phyloP scores from a whole-genome alignment of 2,888 invertebrate species.

The Cantharis flavilabris region DNA sequence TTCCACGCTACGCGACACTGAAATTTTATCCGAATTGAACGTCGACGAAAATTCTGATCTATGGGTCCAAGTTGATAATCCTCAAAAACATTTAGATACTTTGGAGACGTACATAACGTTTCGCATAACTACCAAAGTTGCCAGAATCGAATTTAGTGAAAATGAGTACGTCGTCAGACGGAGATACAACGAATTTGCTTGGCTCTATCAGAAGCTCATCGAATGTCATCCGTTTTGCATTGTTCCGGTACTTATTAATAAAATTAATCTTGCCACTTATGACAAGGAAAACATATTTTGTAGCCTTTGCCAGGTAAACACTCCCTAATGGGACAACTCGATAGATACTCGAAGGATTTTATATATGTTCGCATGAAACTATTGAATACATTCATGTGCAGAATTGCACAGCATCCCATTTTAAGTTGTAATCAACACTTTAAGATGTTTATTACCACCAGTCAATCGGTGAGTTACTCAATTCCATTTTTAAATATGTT shows the following conservation, averaged over 20 bases:
- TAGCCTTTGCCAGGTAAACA: constrained; percentile 75
- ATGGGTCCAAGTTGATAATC: constrained; percentile 71
- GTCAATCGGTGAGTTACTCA: constrained; percentile 62
- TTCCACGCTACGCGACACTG: constrained; percentile 63
- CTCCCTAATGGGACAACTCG: constrained; percentile 67
- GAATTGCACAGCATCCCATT: constrained; percentile 71
- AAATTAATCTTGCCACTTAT: neutral
- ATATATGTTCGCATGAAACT: constrained; percentile 68
- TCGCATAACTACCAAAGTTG: constrained; percentile 69
- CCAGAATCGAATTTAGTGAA: constrained; percentile 65
- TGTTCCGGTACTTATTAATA: constrained; percentile 62
- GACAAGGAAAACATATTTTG: constrained; percentile 38
- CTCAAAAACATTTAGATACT: constrained; percentile 72
- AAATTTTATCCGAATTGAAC: constrained; percentile 59
- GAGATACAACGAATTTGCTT: constrained; percentile 74
- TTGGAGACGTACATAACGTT: constrained; percentile 75
- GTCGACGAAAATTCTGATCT: constrained; percentile 63
- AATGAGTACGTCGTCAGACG: constrained; percentile 68
- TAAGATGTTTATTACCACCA: constrained; percentile 67
- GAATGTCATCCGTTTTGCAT: constrained; percentile 70
- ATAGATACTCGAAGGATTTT: constrained; percentile 73
- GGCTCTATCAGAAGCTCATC: constrained; percentile 68
- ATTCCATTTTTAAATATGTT: no score
- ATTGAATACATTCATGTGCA: constrained; percentile 66
- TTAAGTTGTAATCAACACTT: constrained; percentile 68